Evolutionary conservation across 2,797 vertebrate species (phyloP).

Genomic region (Hippoglossus hippoglossus): DNA sequence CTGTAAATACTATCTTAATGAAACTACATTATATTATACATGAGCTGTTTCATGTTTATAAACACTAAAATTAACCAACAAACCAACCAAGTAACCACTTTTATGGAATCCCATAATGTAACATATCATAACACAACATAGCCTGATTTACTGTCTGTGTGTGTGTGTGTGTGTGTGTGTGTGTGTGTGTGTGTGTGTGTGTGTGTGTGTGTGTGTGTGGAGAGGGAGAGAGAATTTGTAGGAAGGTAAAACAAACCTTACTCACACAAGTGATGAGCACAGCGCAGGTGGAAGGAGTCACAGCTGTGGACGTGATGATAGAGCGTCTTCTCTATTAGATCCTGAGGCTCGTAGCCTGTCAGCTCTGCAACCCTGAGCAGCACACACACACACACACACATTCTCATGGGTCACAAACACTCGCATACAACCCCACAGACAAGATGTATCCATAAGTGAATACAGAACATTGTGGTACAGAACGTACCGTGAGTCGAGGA

Average conservation of each 20-base stretch:
- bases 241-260: conserved; percentile 69
- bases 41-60: no score
- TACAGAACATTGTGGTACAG: background rate
- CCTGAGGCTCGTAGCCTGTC: conserved; percentile 97
- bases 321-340: conserved; percentile 98
- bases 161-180: background rate
- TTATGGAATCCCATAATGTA: no score
- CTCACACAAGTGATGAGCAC: conserved; percentile 97
- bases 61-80: no score
- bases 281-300: conserved; percentile 96
- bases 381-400: conserved; percentile 32
- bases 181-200: background rate
- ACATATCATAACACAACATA: no score
- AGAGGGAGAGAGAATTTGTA: conserved; percentile 23
- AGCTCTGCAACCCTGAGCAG: conserved; percentile 92
- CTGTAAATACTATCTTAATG: background rate
- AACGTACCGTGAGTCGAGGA: conserved; percentile 93
- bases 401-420: conserved; percentile 11
- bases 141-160: background rate
- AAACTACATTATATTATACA: no score
- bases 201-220: background rate
- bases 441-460: background rate
- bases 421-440: background rate
- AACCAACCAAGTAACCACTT: no score
- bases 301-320: conserved; percentile 98